phyloP scores from a whole-genome alignment of 2,888 invertebrate genomes.

The Siphlonurus alternatus region DNA sequence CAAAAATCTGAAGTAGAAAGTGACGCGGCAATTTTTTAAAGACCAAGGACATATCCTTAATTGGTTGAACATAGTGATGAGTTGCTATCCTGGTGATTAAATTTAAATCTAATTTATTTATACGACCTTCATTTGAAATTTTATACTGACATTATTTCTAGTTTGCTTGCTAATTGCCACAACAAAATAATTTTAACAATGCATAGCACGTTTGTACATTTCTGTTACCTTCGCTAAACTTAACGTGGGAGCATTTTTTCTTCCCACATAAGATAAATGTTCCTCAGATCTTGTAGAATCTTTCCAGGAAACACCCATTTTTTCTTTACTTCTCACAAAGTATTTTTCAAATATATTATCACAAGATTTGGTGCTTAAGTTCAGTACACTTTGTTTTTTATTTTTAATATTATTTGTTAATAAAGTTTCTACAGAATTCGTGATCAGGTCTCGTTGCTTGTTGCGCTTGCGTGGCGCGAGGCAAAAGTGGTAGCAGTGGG shows the following conservation, averaged over 20 bases:
- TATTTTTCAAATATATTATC: slow-evolving; percentile 3
- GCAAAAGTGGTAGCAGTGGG: neutral
- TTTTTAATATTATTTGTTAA: neutral
- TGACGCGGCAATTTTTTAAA: no score
- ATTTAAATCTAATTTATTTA: no score
- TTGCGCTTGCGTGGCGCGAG: neutral
- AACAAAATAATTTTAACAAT: no score
- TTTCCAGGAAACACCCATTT: neutral
- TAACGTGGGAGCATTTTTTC: neutral
- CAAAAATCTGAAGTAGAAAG: no score
- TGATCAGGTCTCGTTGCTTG: neutral
- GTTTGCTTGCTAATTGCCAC: no score
- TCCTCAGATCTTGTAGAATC: slow-evolving; percentile 1
- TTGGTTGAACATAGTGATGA: no score
- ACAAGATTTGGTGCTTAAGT: slow-evolving; percentile 1
- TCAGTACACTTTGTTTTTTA: neutral
- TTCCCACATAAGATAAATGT: neutral
- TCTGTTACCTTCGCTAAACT: neutral
- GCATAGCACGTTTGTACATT: no score
- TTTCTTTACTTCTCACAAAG: neutral
- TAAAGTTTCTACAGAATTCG: slow-evolving; percentile 1
- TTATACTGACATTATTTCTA: no score
- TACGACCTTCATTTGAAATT: no score
- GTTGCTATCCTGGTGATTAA: no score
- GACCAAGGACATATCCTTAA: no score